Percentiles rank a stretch among this genome's conserved stretches.
phyloP scores from a whole-genome alignment of 2,888 invertebrate genomes.

The Archips crataeganus region DNA sequence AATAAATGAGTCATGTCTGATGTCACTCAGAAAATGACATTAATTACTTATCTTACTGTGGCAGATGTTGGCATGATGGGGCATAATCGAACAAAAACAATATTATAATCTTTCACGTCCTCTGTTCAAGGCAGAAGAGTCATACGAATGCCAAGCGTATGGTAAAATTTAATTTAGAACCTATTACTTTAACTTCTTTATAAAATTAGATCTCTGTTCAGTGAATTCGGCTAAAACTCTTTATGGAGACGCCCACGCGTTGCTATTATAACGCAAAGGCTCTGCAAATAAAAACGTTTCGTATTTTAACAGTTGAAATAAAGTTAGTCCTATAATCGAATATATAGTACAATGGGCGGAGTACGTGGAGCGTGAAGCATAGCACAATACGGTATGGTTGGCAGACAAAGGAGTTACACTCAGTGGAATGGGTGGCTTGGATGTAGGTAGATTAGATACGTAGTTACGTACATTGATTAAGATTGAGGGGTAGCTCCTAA shows the following conservation, averaged over 20 bases:
- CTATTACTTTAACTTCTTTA: constrained; percentile 12
- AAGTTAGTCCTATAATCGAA: constrained; percentile 7
- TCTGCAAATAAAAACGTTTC: constrained; percentile 1
- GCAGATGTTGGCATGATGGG: no score
- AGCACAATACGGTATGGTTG: constrained; percentile 31
- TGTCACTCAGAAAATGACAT: neutral
- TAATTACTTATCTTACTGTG: no score
- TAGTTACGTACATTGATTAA: neutral
- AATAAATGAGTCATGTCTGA: neutral
- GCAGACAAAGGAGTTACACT: constrained; percentile 28
- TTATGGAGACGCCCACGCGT: neutral
- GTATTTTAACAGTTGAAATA: constrained; percentile 16
- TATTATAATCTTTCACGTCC: no score
- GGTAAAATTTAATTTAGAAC: neutral
- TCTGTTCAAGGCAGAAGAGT: neutral
- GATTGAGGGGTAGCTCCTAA: neutral
- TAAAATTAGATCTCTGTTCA: neutral
- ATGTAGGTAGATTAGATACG: neutral
- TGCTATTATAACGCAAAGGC: neutral
- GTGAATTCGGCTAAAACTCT: neutral
- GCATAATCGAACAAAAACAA: no score
- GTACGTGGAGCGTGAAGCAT: constrained; percentile 34
- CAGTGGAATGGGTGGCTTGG: neutral
- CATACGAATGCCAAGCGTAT: neutral
- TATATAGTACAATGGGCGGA: constrained; percentile 25